Conservation (phyloP, 2,797 vertebrate species). For the Adelosebastes latens region DNA sequence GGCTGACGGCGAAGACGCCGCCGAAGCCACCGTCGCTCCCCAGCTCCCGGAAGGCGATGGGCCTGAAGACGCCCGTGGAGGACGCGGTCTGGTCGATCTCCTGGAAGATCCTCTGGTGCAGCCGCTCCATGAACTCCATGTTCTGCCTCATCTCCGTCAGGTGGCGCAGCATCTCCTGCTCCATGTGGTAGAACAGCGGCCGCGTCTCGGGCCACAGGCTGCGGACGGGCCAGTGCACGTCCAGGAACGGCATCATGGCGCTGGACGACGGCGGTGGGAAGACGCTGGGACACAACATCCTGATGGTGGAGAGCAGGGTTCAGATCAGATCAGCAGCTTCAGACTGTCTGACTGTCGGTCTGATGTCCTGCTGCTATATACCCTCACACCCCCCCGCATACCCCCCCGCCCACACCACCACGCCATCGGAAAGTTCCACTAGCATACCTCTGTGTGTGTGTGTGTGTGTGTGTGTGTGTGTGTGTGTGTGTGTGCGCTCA, state of each 20-base stretch:
- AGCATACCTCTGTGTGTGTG: slow-evolving; percentile 57
- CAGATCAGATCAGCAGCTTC: slow-evolving; percentile 5
- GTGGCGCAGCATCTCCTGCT: slow-evolving; percentile 82
- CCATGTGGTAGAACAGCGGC: slow-evolving; percentile 80
- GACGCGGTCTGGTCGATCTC: slow-evolving; percentile 75
- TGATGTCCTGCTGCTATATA: slow-evolving; percentile 46
- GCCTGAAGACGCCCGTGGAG: slow-evolving; percentile 54
- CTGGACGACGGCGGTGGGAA: slow-evolving; percentile 67
- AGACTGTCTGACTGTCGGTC: slow-evolving; percentile 5
- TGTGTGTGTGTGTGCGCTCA: slow-evolving; percentile 45
- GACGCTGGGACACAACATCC: slow-evolving; percentile 81
- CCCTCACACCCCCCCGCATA: slow-evolving; percentile 46
- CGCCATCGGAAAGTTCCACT: slow-evolving; percentile 77
- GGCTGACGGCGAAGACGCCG: slow-evolving; percentile 76
- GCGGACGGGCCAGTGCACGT: slow-evolving; percentile 81
- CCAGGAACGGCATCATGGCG: slow-evolving; percentile 65
- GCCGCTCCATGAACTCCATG: slow-evolving; percentile 80
- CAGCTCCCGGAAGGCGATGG: slow-evolving; percentile 75
- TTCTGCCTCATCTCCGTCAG: slow-evolving; percentile 82
- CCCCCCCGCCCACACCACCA: too few relatives aligned
- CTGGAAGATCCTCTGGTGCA: slow-evolving; percentile 83
- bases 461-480: neutral
- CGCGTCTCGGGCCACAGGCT: slow-evolving; percentile 84
- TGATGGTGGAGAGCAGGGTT: neutral
- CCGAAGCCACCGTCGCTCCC: slow-evolving; percentile 28